phyloP scores from a whole-genome alignment of 1,140 invertebrate genomes.

The Tetragnatha versicolor region DNA sequence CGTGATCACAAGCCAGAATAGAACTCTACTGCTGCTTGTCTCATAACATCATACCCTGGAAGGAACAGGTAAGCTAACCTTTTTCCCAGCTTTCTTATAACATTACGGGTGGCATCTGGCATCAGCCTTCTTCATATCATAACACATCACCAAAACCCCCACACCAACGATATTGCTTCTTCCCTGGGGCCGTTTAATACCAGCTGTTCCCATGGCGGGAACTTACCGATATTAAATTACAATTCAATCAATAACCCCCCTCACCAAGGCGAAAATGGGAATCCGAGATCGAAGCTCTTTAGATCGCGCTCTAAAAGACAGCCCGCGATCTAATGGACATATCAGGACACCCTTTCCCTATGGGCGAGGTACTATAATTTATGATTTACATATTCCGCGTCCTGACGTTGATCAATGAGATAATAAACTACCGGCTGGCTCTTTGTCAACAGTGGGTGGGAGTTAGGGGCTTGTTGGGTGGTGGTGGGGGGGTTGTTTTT shows the following conservation, averaged over 20 bases:
- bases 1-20: too few species aligned
- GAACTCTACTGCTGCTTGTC: too few species aligned
- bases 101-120: too few species aligned
- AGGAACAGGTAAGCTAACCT: too few species aligned
- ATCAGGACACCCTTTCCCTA: constrained; percentile 25
- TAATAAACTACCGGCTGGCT: constrained; percentile 44
- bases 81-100: too few species aligned
- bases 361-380: constrained; percentile 26
- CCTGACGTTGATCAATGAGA: constrained; percentile 44
- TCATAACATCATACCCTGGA: too few species aligned
- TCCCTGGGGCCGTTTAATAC: not conserved
- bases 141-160: too few species aligned
- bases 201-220: constrained; percentile 25
- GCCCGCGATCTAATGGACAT: constrained; percentile 39
- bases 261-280: constrained; percentile 14
- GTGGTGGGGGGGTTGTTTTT: too few species aligned
- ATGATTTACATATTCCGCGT: constrained; percentile 51
- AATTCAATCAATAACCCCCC: constrained; percentile 49
- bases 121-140: too few species aligned
- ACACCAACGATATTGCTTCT: too few species aligned
- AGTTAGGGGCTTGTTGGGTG: too few species aligned
- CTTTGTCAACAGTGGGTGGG: too few species aligned
- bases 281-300: constrained; percentile 44
- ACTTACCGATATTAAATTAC: constrained; percentile 53
- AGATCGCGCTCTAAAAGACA: constrained; percentile 21